Percentiles rank a stretch among this genome's conserved stretches.
phyloP scores from a whole-genome alignment of 2,113 vertebrate species.

The Manacus vitellinus region DNA sequence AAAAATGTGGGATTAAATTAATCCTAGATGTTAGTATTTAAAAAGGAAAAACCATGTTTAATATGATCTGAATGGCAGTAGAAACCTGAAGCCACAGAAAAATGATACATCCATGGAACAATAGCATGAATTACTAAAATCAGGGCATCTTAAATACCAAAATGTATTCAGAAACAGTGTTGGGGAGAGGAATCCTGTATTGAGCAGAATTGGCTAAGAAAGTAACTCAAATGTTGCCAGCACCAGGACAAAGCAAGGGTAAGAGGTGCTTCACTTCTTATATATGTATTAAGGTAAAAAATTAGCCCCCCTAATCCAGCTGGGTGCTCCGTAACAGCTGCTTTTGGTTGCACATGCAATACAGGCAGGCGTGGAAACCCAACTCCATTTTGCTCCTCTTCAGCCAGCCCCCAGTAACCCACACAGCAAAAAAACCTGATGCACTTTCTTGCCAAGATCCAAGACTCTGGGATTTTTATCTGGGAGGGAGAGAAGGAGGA shows the following conservation, averaged over 20 bases:
- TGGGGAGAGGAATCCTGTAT: not conserved
- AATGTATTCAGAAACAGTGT: not conserved
- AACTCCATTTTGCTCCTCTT: not conserved
- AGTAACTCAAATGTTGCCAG: not conserved
- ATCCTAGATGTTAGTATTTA: conserved; percentile 56
- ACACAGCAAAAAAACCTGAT: not conserved
- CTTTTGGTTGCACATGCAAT: not conserved
- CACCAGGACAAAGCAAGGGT: not conserved
- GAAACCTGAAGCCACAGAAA: conserved; percentile 46
- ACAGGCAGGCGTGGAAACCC: not conserved
- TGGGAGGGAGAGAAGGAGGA: not conserved
- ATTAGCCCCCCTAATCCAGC: not conserved
- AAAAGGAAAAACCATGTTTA: conserved; percentile 37
- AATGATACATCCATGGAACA: conserved; percentile 20
- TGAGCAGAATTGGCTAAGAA: not conserved
- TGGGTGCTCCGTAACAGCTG: not conserved
- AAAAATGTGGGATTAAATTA: conserved; percentile 64
- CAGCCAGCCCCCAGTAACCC: not conserved
- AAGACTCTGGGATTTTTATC: not conserved
- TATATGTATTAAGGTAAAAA: not conserved
- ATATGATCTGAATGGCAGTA: conserved; percentile 27
- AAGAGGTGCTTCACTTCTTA: not conserved
- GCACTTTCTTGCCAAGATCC: not conserved
- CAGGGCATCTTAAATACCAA: not conserved
- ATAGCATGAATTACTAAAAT: not conserved